A percentile compares a stretch with the other conserved stretches of the same genome.
These are phyloP conservation scores for Hoplostethus atlanticus DNA, from an alignment of 2,797 vertebrate species.

Conservation along the genomic window DNA sequence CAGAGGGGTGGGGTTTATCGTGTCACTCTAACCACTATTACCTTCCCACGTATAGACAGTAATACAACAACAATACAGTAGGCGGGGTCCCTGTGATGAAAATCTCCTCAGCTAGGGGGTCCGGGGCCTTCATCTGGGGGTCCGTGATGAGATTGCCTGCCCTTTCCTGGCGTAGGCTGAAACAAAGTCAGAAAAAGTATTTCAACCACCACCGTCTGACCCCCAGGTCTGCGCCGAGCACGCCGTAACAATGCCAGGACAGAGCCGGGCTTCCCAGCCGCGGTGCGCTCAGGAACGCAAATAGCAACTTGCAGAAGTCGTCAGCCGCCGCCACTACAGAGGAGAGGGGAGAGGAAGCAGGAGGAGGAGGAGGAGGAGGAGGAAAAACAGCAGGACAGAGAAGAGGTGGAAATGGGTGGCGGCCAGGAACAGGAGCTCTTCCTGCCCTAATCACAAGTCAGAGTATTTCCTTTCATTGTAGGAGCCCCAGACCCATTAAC, in stretches of 20 bases:
- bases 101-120: conserved; percentile 12
- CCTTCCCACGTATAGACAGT: neutral
- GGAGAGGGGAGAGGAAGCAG: conserved; percentile 38
- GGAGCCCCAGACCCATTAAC: conserved; percentile 77
- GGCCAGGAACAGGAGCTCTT: conserved; percentile 82
- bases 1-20: neutral
- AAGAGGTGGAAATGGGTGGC: conserved; percentile 86
- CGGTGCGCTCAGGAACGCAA: conserved; percentile 70
- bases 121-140: conserved; percentile 3
- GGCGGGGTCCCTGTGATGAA: neutral
- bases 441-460: conserved; percentile 87
- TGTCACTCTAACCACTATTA: neutral
- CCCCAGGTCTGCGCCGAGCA: conserved; percentile 56
- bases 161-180: conserved; percentile 39
- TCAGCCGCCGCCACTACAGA: conserved; percentile 57
- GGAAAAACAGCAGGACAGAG: conserved; percentile 83
- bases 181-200: conserved; percentile 41
- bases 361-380: conserved; percentile 39
- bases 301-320: conserved; percentile 80
- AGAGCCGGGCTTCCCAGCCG: conserved; percentile 65
- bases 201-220: conserved; percentile 56
- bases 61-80: conserved; percentile 27
- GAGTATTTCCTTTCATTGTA: conserved; percentile 88
- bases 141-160: conserved; percentile 37
- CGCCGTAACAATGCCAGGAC: conserved; percentile 80